Base-by-base conservation (phyloP, 2,797 vertebrate species). In the Labroides dimidiatus region DNA sequence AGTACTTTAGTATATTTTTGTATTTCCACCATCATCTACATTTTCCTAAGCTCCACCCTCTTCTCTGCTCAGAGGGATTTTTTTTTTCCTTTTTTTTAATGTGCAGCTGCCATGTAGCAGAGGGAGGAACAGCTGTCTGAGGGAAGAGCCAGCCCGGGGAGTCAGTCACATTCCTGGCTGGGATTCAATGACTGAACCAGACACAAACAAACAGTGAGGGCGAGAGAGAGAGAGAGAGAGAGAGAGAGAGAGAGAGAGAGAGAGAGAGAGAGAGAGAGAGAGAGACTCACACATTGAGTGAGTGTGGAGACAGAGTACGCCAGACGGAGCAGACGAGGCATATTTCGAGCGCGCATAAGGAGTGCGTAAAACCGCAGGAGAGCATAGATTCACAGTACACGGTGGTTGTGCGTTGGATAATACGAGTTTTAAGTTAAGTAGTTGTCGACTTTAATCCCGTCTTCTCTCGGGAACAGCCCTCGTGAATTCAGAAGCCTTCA, bases 151-250 rank as follows among this genome's bases (percentile, higher is more conserved):
- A 90, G 95, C 94, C 95, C 85, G 93, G 92, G 93, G 95, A 97
- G 96, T 95, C 94, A 97, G 95, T 95, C 96, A 95, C 96, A 97
- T 97, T 97, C 96, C 95, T 96, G 97, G 96, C 97, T 88, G 92
- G 93, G 95, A 95, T 95, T 96, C 94, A 96, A 95, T 93, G 95
- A 94, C 95, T 94, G 95, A 95, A 96, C 95, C 96, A 96, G 96
- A 96, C 96, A 96, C 95, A 97, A 94, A 95, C 96, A 96, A 95
- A 95, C 95, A 95, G 94, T 90, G 93, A 91, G 91, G 74, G 88
- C 21, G 86, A 82, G 87, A 71, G 72, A 84, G 91, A 86, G 83
- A 61, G 82, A 78, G 83, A 69, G 89, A 67, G 77, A 73, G 62
- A 75, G 86, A 59, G 82, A 79, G 83, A 68, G 89, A 65, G 77